These are phyloP conservation scores for Tenthredo scrophulariae DNA, from an alignment of 2,888 invertebrate species.

Conservation along the genomic window DNA sequence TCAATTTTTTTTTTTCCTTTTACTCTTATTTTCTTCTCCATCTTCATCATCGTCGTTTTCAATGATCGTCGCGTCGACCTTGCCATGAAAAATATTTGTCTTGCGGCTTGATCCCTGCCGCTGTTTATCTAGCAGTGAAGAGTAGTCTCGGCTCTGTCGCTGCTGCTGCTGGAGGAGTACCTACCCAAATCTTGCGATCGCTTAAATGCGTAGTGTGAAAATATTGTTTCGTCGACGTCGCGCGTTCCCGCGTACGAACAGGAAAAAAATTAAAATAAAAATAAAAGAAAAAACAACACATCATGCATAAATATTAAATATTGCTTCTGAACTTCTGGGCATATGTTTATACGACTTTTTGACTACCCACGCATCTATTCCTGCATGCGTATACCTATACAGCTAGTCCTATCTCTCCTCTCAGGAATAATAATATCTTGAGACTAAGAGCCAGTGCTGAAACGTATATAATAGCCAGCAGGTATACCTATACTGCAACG, in stretches of 20 bases:
- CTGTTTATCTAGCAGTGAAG: conserved; percentile 59
- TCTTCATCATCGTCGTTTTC: conserved; percentile 7
- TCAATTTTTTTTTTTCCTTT: neutral
- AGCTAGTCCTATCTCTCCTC: neutral
- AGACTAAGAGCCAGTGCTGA: neutral
- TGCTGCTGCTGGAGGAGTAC: neutral
- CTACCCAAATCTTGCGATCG: neutral
- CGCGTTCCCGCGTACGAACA: conserved; percentile 52
- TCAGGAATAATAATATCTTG: neutral
- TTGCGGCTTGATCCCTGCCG: conserved; percentile 56
- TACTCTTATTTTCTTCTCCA: neutral
- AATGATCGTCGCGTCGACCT: conserved; percentile 18
- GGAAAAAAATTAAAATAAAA: neutral
- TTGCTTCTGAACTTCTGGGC: conserved; percentile 60
- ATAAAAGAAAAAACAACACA: conserved; percentile 59
- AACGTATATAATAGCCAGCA: neutral
- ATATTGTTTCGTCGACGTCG: conserved; percentile 61
- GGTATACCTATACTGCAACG: neutral
- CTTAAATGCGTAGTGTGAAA: conserved; percentile 58
- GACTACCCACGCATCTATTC: conserved; percentile 4
- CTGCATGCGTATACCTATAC: neutral
- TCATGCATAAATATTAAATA: conserved; percentile 60
- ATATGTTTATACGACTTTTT: conserved; percentile 60
- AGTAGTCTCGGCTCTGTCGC: neutral
- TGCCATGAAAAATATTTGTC: conserved; percentile 57